These are phyloP conservation scores for Melanerpes formicivorus DNA, from an alignment of 2,113 vertebrate genomes.

Conservation along the genomic window DNA sequence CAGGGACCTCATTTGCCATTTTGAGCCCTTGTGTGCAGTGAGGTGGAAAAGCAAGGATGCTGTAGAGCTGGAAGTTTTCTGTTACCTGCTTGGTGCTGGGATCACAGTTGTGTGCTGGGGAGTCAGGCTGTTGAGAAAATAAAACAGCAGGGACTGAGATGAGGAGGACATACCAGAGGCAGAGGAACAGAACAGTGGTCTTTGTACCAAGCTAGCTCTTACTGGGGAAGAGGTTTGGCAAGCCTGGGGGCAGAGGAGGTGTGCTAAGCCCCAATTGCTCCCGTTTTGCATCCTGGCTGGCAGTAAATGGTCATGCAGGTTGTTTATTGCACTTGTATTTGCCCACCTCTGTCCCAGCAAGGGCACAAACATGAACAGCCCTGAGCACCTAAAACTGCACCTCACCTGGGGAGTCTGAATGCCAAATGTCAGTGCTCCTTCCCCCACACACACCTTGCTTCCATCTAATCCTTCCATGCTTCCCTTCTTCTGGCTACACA, in stretches of 20 bases:
- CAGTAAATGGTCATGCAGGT: background rate
- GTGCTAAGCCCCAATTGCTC: background rate
- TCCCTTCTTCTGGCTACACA: background rate
- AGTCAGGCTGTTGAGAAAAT: background rate
- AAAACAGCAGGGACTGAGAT: background rate
- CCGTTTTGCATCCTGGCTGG: background rate
- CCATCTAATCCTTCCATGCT: background rate
- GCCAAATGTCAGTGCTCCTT: background rate
- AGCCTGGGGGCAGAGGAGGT: fast-evolving
- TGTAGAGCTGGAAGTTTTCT: background rate
- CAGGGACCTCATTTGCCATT: background rate
- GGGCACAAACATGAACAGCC: background rate
- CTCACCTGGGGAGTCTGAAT: background rate
- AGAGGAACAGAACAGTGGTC: background rate
- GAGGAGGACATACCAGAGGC: background rate
- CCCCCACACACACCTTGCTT: background rate
- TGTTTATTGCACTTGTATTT: background rate
- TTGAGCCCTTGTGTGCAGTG: fast-evolving
- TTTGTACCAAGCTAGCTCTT: background rate
- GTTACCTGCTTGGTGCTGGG: background rate
- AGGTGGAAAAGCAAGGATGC: background rate
- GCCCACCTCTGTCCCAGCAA: background rate
- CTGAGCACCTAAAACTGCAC: background rate
- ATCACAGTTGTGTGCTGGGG: background rate
- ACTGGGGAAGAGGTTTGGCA: background rate